These are phyloP conservation scores for Oncorhynchus mykiss DNA, from an alignment of 2,113 vertebrate genomes.

Conservation along the genomic window DNA sequence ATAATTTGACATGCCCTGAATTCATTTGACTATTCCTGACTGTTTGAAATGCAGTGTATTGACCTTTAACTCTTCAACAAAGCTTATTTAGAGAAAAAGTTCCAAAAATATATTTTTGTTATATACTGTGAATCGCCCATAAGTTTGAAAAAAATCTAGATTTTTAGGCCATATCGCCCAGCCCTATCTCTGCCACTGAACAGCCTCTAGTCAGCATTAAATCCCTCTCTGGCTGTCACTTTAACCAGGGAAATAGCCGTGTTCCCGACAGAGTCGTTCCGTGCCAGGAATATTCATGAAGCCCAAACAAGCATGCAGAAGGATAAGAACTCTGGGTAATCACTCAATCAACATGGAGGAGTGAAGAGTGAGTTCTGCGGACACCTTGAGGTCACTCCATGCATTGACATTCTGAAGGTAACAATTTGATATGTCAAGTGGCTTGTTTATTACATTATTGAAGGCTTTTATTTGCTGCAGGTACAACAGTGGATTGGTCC, in stretches of 20 bases:
- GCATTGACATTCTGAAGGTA: no score
- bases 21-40: no score
- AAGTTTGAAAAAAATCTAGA: no score
- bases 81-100: background rate
- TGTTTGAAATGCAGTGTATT: no score
- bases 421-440: background rate
- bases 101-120: no score
- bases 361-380: background rate
- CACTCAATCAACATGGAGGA: slow-evolving; percentile 40
- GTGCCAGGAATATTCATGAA: slow-evolving; percentile 57
- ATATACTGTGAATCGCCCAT: no score
- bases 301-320: slow-evolving; percentile 27
- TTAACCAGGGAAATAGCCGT: slow-evolving; percentile 40
- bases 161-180: no score
- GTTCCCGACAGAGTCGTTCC: slow-evolving; percentile 36
- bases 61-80: no score
- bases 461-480: background rate
- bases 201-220: slow-evolving; percentile 60
- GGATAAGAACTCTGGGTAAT: slow-evolving; percentile 47
- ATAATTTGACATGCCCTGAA: no score
- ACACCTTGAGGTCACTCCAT: background rate
- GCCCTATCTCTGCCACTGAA: slow-evolving; percentile 30
- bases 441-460: background rate
- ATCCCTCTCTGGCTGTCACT: slow-evolving; percentile 56
- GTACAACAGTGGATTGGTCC: no score